Base-by-base conservation (phyloP, 1,140 invertebrate species). In the Sitobion miscanthi region DNA sequence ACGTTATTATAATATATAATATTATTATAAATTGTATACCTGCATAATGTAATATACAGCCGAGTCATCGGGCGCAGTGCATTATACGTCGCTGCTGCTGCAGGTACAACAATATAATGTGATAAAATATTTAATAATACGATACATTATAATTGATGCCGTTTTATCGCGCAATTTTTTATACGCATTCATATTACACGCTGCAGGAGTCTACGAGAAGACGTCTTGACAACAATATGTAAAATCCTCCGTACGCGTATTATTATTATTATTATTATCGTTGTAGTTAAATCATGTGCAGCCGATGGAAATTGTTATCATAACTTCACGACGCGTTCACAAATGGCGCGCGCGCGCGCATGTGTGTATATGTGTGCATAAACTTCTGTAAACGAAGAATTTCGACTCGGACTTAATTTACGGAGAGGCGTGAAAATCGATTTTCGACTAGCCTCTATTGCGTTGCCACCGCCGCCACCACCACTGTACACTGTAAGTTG, bases 341-440 rank as follows among this genome's bases (percentile, higher is more conserved):
- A 69, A n/a, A 69, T 30, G 30, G 11, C 11, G 30, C 11, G 62
- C 14, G 57, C 1, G 7, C 23, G 42, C 3, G 42, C 3, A 3
- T 42, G 42, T 42, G 54, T 57, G 57, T 11, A 9, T 30, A 9
- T 30, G 57, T 62, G 30, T 69, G 11, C 9, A 14, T 30, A 69
- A 77, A 77, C 30, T 77, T 77, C 4, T 17, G 4, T 85, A 25
- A 85, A 86, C 35, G 88, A 57, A 57, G n/a, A 57, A 54, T 89
- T 52, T 8, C 2, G 20, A 21, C n/a, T 20, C 9, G n/a, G 52
- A 89, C 88, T 38, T 57, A 38, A 87, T 52, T 49, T 87, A 38
- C n/a, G 49, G 49, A 38, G 35, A 89, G 87, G 88, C 21, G 88
- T 11, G 88, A 89, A 89, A 89, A 89, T 89, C 88, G 52, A 89